Conservation (phyloP, 2,888 invertebrate species). For the Melipona bicolor region DNA sequence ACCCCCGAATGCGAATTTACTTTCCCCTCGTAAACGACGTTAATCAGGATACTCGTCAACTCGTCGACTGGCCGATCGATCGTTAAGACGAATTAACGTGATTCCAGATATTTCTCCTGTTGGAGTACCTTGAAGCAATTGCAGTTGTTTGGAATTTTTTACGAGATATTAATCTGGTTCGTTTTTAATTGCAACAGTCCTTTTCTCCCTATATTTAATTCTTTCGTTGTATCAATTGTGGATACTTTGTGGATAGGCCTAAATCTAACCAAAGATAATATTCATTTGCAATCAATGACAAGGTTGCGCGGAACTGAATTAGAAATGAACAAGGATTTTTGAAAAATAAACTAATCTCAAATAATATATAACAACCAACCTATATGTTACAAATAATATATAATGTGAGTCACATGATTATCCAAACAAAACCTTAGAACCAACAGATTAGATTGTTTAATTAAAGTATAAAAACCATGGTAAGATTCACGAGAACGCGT, state of each 20-base stretch:
- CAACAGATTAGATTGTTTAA: too few relatives aligned
- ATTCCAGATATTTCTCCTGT: neutral
- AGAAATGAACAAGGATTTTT: neutral
- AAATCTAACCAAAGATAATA: fast-evolving
- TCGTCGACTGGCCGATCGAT: neutral
- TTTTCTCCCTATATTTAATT: neutral
- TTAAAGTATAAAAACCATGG: too few relatives aligned
- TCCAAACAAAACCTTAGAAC: too few relatives aligned
- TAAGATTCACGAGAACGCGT: too few relatives aligned
- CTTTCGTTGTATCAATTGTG: neutral
- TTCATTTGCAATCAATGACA: neutral
- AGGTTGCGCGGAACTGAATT: neutral
- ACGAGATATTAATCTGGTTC: too few relatives aligned
- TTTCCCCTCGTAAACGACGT: neutral
- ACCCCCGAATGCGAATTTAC: neutral
- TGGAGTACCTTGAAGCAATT: fast-evolving
- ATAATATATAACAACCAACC: too few relatives aligned
- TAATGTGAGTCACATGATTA: too few relatives aligned
- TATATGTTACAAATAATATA: too few relatives aligned
- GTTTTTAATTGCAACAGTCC: neutral
- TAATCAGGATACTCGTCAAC: neutral
- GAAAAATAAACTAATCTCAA: too few relatives aligned
- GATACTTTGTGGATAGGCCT: neutral
- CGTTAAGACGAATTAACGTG: neutral
- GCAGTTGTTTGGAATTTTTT: neutral